Percentiles rank a stretch among this genome's conserved stretches.
These are phyloP conservation scores for Papilio glaucus DNA, from an alignment of 1,140 invertebrate species.

Conservation along the genomic window DNA sequence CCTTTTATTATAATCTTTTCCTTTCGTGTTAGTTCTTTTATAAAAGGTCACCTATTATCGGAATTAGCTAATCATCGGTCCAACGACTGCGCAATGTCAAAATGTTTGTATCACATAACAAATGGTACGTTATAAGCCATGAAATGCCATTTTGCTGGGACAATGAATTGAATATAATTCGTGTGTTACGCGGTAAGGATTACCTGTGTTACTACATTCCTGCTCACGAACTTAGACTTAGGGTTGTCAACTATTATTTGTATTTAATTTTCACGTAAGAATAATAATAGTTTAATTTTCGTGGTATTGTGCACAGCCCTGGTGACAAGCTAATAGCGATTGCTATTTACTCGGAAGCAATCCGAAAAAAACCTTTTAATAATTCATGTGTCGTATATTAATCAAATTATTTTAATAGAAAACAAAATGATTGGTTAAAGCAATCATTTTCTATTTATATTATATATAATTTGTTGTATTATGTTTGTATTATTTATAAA, in stretches of 20 bases:
- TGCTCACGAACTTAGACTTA: neutral
- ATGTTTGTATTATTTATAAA: too few species aligned
- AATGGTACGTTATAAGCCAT: neutral
- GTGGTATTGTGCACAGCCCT: too few species aligned
- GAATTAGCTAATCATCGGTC: neutral
- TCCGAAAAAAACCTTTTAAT: too few species aligned
- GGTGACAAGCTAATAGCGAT: too few species aligned
- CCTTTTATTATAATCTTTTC: too few species aligned
- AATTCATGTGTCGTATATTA: too few species aligned
- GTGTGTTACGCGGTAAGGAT: neutral
- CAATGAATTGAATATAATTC: neutral
- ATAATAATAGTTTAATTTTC: neutral
- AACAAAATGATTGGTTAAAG: too few species aligned
- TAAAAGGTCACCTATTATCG: neutral
- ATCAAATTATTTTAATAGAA: too few species aligned
- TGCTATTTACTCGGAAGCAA: too few species aligned
- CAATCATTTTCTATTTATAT: too few species aligned
- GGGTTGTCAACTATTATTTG: neutral
- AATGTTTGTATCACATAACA: slow-evolving; percentile 11
- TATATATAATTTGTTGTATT: too few species aligned
- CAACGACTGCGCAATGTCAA: neutral
- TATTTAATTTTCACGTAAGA: neutral
- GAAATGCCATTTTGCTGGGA: neutral
- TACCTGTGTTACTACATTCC: slow-evolving; percentile 1
- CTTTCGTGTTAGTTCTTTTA: neutral